These are phyloP conservation scores for Bombus sibiricus DNA, from an alignment of 1,140 invertebrate genomes.

Conservation along the genomic window DNA sequence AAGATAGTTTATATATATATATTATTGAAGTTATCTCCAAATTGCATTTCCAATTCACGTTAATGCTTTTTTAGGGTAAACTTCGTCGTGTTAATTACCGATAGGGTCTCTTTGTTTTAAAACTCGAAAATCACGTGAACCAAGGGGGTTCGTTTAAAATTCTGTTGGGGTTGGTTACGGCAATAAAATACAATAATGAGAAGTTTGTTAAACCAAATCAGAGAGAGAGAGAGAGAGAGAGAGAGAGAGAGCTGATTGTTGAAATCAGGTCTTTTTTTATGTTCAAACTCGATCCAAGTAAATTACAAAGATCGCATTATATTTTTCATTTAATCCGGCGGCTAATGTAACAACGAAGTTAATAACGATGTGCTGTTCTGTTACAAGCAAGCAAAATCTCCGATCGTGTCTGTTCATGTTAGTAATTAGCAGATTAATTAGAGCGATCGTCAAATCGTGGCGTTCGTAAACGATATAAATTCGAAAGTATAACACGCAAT, in stretches of 20 bases:
- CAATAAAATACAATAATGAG: constrained; percentile 38
- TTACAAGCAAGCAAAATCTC: constrained; percentile 16
- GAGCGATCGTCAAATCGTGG: constrained; percentile 38
- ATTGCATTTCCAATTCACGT: neutral
- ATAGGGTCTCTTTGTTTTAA: neutral
- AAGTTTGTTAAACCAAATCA: constrained; percentile 1
- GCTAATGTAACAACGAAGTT: constrained; percentile 10
- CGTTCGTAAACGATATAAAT: constrained; percentile 36
- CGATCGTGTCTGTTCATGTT: neutral
- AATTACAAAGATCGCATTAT: constrained; percentile 23
- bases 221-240: no score
- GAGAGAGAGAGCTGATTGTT: neutral
- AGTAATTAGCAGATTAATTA: constrained; percentile 50
- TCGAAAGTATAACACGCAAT: constrained; percentile 32
- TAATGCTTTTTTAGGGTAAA: no score
- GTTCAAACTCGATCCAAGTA: neutral
- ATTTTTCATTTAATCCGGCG: neutral
- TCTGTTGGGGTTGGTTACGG: neutral
- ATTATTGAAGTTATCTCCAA: neutral
- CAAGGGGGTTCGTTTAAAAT: constrained; percentile 10
- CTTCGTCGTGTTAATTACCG: neutral
- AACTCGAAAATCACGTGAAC: neutral
- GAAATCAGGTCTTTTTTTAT: neutral
- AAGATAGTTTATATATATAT: neutral
- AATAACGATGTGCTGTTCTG: constrained; percentile 17